phyloP scores from a whole-genome alignment of 2,797 vertebrate genomes.

The Hoplostethus mediterraneus region DNA sequence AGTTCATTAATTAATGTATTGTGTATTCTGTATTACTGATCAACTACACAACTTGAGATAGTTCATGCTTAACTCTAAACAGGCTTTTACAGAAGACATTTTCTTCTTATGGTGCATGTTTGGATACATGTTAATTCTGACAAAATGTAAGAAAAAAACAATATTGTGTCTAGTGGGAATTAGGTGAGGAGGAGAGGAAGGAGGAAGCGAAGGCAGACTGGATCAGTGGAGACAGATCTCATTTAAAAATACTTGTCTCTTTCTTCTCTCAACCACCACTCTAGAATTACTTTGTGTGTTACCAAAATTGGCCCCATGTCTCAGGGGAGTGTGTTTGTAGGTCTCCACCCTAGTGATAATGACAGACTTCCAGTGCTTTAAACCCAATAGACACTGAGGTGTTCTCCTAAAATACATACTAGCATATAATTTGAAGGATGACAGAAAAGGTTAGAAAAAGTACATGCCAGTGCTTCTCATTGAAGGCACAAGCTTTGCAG shows the following conservation, averaged over 20 bases:
- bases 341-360: slow-evolving; percentile 77
- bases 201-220: neutral
- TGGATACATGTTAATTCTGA: too few species aligned
- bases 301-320: slow-evolving; percentile 58
- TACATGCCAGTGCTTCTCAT: slow-evolving; percentile 11
- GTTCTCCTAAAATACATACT: slow-evolving; percentile 26
- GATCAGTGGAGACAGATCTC: slow-evolving; percentile 12
- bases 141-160: neutral
- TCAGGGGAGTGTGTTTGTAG: slow-evolving; percentile 51
- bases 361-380: slow-evolving; percentile 57
- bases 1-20: too few species aligned
- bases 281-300: slow-evolving; percentile 60
- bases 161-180: neutral
- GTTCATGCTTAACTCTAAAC: too few species aligned
- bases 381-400: slow-evolving; percentile 31
- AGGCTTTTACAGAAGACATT: too few species aligned
- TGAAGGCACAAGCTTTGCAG: slow-evolving; percentile 10
- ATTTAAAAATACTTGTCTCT: slow-evolving; percentile 53
- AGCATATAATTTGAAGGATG: slow-evolving; percentile 55
- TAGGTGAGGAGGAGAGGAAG: neutral
- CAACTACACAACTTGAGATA: too few species aligned
- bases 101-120: too few species aligned
- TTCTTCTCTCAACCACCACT: slow-evolving; percentile 56
- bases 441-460: slow-evolving; percentile 14
- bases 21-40: too few species aligned